phyloP scores from a whole-genome alignment of 1,140 invertebrate species.

The Drosophila lacertosa region DNA sequence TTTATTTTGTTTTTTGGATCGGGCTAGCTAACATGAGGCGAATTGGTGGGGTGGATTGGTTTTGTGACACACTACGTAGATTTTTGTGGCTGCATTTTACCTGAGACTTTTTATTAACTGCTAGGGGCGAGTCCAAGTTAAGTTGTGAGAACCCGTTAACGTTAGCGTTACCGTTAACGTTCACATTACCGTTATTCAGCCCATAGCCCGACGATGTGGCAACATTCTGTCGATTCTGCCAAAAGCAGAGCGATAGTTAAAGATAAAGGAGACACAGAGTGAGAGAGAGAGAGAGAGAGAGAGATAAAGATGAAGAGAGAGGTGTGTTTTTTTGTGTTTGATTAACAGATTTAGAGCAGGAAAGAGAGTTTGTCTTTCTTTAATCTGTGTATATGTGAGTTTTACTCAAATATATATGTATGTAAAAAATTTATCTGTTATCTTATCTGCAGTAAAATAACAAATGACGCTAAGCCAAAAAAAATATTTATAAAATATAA shows the following conservation, averaged over 20 bases:
- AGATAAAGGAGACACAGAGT: slow-evolving; percentile 27
- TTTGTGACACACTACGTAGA: background rate
- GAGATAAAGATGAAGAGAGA: slow-evolving; percentile 3
- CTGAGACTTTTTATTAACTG: slow-evolving; percentile 84
- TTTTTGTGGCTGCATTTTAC: slow-evolving; percentile 54
- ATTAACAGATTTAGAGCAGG: too few species aligned
- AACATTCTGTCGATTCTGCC: slow-evolving; percentile 86
- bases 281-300: slow-evolving; percentile 16
- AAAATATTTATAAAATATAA: too few species aligned
- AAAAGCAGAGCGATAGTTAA: slow-evolving; percentile 29
- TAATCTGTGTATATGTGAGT: background rate
- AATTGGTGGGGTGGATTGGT: background rate
- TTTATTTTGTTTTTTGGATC: background rate
- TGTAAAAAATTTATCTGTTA: slow-evolving; percentile 11
- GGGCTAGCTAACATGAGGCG: slow-evolving; percentile 4
- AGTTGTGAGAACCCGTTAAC: slow-evolving; percentile 85
- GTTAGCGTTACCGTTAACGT: slow-evolving; percentile 42
- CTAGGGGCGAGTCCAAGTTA: slow-evolving; percentile 85
- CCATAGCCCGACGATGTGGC: slow-evolving; percentile 84
- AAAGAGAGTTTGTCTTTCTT: background rate
- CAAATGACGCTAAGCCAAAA: background rate
- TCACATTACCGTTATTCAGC: slow-evolving; percentile 57
- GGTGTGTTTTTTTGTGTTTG: too few species aligned
- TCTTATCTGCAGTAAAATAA: background rate
- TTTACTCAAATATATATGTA: background rate